Percentiles rank a stretch among this genome's conserved stretches.
phyloP scores from a whole-genome alignment of 2,113 vertebrate genomes.

The Planiliza haematocheilus region DNA sequence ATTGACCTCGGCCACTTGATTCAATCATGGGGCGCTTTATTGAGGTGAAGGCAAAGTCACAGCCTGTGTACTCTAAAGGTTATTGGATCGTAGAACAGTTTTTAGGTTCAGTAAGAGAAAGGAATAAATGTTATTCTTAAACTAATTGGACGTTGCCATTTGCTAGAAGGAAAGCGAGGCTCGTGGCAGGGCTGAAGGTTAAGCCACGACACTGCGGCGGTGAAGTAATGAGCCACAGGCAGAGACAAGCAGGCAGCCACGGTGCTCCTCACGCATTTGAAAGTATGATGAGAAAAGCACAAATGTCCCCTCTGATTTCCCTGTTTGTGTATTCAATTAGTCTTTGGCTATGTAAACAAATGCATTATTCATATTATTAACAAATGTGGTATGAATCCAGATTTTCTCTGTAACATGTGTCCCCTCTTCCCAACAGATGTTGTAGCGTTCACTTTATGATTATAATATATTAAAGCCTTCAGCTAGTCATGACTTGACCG shows the following conservation, averaged over 20 bases:
- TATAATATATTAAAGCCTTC: neutral
- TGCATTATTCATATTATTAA: slow-evolving; percentile 26
- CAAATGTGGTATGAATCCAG: slow-evolving; percentile 5
- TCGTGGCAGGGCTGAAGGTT: slow-evolving; percentile 55
- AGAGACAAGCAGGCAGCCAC: slow-evolving; percentile 21
- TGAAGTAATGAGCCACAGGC: slow-evolving; percentile 63
- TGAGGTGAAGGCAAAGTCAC: slow-evolving; percentile 84
- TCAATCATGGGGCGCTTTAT: slow-evolving; percentile 82
- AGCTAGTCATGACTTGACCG: slow-evolving; percentile 6
- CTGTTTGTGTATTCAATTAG: neutral
- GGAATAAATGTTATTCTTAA: slow-evolving; percentile 69
- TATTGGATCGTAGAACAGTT: slow-evolving; percentile 74
- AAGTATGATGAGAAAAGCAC: neutral
- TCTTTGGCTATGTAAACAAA: slow-evolving; percentile 1
- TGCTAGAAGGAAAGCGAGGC: slow-evolving; percentile 50
- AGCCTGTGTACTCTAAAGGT: slow-evolving; percentile 75
- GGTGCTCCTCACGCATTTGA: neutral
- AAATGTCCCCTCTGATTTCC: neutral
- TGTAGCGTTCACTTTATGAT: slow-evolving; percentile 7
- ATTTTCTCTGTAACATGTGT: neutral
- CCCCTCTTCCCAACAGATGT: slow-evolving; percentile 4
- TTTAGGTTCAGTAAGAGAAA: slow-evolving; percentile 57
- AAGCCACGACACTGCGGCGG: slow-evolving; percentile 49
- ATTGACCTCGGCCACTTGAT: slow-evolving; percentile 83
- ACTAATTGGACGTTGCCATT: slow-evolving; percentile 76